Conservation (phyloP, 2,797 vertebrate species). For the Urosaurus nigricauda region DNA sequence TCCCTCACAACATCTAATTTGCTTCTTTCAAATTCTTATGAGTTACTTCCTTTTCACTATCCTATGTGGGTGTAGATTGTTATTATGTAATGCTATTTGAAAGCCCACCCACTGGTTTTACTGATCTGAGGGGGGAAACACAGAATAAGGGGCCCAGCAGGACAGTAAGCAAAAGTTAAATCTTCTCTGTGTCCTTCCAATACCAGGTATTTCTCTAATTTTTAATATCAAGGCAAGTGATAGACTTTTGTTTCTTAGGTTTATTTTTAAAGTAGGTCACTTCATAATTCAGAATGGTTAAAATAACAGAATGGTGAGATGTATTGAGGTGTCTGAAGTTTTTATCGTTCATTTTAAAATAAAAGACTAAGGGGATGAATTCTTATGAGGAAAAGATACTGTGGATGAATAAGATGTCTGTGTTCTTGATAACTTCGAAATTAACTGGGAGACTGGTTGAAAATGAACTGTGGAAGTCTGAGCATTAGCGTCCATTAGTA, state of each 20-base stretch:
- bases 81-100: not conserved
- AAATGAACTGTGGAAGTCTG: not conserved
- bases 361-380: not conserved
- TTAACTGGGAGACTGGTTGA: not conserved
- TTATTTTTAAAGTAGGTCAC: not conserved
- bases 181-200: not conserved
- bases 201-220: accelerated
- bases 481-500: not conserved
- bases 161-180: not conserved
- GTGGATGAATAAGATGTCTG: not conserved
- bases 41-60: constrained; percentile 45
- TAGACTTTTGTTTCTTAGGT: not conserved
- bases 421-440: not conserved
- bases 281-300: not conserved
- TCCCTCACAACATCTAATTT: constrained; percentile 10
- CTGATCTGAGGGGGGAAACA: constrained; percentile 15
- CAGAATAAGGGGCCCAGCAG: constrained; percentile 8
- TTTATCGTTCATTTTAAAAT: constrained; percentile 7
- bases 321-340: not conserved
- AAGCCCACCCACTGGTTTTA: constrained; percentile 44
- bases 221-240: accelerated
- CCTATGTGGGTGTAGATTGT: not conserved
- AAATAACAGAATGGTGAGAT: accelerated
- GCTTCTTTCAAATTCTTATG: constrained; percentile 53
- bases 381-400: constrained; percentile 1